phyloP scores from a whole-genome alignment of 2,797 vertebrate species.

The Strix occidentalis region DNA sequence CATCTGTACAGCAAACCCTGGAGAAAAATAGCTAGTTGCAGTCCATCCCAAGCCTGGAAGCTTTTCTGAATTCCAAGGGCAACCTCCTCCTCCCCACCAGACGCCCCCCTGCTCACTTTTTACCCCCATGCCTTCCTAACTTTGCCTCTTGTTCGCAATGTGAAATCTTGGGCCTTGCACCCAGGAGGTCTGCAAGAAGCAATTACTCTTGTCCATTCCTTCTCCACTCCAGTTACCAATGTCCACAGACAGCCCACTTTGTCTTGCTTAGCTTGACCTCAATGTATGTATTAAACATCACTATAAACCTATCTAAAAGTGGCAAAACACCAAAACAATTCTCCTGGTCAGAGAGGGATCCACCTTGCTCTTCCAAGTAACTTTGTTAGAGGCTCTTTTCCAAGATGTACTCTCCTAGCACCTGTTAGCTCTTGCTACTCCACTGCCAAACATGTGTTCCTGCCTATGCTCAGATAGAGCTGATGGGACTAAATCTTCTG shows the following conservation, averaged over 20 bases:
- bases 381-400: neutral
- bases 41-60: neutral
- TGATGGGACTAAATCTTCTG: neutral
- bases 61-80: neutral
- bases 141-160: neutral
- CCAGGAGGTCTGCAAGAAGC: neutral
- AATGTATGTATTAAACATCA: neutral
- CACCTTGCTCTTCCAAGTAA: neutral
- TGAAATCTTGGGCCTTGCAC: neutral
- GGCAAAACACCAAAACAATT: neutral
- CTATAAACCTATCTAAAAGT: neutral
- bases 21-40: neutral
- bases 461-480: neutral
- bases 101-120: accelerated
- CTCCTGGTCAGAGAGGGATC: neutral
- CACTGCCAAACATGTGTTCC: neutral
- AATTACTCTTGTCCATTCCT: neutral
- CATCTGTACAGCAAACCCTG: neutral
- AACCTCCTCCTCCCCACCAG: neutral
- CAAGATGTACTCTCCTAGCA: neutral
- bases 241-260: neutral
- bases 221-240: neutral
- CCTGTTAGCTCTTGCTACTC: neutral
- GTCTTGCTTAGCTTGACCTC: neutral
- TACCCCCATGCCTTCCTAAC: neutral